phyloP scores from a whole-genome alignment of 37 sponge, comb jelly and placozoan species.

The Theonella swinhoei region DNA sequence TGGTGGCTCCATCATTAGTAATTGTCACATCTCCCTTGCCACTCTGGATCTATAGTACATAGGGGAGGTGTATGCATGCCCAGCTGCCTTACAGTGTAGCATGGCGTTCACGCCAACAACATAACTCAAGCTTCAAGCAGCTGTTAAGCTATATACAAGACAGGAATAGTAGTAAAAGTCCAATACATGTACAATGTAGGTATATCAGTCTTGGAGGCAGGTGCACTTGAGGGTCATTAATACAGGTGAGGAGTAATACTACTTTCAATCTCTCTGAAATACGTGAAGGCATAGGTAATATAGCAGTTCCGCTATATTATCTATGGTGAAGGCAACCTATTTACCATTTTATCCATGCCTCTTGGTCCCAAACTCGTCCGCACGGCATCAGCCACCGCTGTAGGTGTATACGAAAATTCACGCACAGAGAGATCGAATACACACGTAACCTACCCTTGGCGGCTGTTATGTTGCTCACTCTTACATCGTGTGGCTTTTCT shows the following conservation, averaged over 20 bases:
- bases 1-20: slow-evolving; percentile 99
- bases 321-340: not conserved
- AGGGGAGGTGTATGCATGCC: not conserved
- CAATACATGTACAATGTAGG: not conserved
- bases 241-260: no score
- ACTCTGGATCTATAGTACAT: slow-evolving; percentile 78
- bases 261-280: no score
- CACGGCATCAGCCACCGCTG: slow-evolving; percentile 98
- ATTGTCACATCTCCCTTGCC: slow-evolving; percentile 94
- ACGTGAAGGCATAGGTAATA: not conserved
- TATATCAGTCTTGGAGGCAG: no score
- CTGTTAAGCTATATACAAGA: not conserved
- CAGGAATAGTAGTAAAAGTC: not conserved
- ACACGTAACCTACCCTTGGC: slow-evolving; percentile 77
- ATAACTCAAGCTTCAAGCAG: no score
- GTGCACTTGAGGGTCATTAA: no score
- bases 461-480: slow-evolving; percentile 93
- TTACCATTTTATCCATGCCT: slow-evolving; percentile 99
- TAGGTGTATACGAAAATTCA: not conserved
- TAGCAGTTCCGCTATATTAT: no score
- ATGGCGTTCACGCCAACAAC: not conserved
- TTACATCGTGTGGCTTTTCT: slow-evolving; percentile 87
- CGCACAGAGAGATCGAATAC: not conserved
- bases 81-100: not conserved
- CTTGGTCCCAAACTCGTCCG: slow-evolving; percentile 99